These are phyloP conservation scores for Callitettix versicolor DNA, from an alignment of 1,140 invertebrate species.

Conservation along the genomic window DNA sequence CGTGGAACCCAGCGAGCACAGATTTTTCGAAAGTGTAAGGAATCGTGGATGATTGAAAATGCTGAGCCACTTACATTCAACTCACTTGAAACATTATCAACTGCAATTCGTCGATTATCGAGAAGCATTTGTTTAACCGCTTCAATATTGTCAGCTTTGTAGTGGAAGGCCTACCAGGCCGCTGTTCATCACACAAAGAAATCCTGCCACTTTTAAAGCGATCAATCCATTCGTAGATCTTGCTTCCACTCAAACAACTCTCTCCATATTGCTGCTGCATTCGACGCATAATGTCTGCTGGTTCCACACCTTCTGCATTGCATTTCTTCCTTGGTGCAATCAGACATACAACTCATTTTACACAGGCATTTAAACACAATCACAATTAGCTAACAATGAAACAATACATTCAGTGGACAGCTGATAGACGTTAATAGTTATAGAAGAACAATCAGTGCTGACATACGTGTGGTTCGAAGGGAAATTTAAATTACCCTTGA, in stretches of 20 bases:
- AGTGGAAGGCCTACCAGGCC: background rate
- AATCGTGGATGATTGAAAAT: background rate
- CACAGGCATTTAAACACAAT: too few species aligned
- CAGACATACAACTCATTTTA: too few species aligned
- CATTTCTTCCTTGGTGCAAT: too few species aligned
- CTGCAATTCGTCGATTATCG: background rate
- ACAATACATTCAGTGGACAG: too few species aligned
- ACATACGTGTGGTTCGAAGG: too few species aligned
- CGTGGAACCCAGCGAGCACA: background rate
- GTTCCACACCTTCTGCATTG: background rate
- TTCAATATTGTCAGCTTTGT: background rate
- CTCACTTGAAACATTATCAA: background rate
- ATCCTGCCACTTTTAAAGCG: background rate
- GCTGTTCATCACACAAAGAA: background rate
- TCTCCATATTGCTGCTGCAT: background rate
- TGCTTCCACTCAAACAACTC: background rate
- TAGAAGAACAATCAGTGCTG: too few species aligned
- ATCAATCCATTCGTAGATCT: background rate
- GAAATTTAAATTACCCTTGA: too few species aligned
- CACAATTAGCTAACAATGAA: too few species aligned
- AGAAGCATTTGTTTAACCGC: background rate
- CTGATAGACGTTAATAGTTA: too few species aligned
- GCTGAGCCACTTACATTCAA: background rate
- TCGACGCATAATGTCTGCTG: background rate
- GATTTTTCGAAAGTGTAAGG: background rate